Evolutionary conservation across 2,888 invertebrate species (phyloP).

Genomic region (Nomada ruficornis): DNA sequence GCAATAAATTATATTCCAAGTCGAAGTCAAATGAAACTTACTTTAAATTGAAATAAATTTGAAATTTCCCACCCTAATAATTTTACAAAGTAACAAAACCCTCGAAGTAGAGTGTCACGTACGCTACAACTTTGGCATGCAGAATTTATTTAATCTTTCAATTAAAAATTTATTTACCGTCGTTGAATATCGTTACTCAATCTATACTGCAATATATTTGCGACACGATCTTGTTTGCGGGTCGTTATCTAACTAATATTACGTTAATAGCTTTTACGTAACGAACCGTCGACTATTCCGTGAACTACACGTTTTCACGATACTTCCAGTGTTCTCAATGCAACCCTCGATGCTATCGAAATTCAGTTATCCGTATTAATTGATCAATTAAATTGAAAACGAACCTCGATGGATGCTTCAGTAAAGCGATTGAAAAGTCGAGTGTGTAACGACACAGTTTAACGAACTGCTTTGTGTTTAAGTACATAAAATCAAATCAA

Average conservation of each 20-base stretch:
- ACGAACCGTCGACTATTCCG: slow-evolving; percentile 30
- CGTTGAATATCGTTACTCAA: background rate
- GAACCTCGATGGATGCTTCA: too few relatives aligned
- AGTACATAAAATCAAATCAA: too few relatives aligned
- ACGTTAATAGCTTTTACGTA: slow-evolving; percentile 49
- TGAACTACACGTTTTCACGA: slow-evolving; percentile 27
- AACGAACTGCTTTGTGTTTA: too few relatives aligned
- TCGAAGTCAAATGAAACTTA: too few relatives aligned
- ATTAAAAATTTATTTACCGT: background rate
- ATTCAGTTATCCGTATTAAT: background rate
- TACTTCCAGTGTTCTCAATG: background rate
- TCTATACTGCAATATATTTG: background rate
- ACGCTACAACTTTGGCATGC: too few relatives aligned
- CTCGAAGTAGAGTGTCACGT: too few relatives aligned
- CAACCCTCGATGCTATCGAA: background rate
- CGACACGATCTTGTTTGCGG: slow-evolving; percentile 29
- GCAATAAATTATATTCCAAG: too few relatives aligned
- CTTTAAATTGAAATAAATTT: too few relatives aligned
- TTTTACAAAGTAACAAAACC: too few relatives aligned
- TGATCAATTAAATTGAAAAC: background rate
- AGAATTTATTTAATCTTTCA: background rate
- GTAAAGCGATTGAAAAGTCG: too few relatives aligned
- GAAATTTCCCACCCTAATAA: too few relatives aligned
- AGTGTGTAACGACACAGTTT: too few relatives aligned
- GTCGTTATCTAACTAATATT: slow-evolving; percentile 50